phyloP scores from a whole-genome alignment of 2,113 vertebrate species.

The Eublepharis macularius region DNA sequence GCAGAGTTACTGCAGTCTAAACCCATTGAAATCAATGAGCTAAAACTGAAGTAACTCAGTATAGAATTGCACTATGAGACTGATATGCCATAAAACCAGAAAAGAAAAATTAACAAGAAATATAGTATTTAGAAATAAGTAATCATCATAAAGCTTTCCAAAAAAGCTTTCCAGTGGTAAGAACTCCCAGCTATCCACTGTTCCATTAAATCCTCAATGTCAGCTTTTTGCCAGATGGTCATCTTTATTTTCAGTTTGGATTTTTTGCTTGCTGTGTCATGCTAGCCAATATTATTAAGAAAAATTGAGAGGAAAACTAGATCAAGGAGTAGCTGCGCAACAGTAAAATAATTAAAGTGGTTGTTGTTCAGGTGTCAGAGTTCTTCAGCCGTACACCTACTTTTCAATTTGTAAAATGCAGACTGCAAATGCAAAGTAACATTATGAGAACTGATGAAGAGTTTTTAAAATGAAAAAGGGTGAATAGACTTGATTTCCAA shows the following conservation, averaged over 20 bases:
- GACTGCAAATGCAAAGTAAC: not conserved
- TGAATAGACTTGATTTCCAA: not conserved
- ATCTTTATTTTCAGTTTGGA: conserved; percentile 33
- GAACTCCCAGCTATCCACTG: conserved; percentile 9
- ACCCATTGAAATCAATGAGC: too few relatives aligned
- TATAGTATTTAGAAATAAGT: conserved; percentile 21
- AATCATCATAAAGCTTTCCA: conserved; percentile 30
- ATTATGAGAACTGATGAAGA: not conserved
- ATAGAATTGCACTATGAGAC: not conserved
- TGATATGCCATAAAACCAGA: conserved; percentile 30
- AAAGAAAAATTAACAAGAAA: conserved; percentile 40
- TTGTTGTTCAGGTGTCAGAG: not conserved
- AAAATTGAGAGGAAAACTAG: not conserved
- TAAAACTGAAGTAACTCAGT: too few relatives aligned
- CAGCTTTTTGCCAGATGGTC: conserved; percentile 41
- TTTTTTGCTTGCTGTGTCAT: conserved; percentile 37
- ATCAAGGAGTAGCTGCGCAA: not conserved
- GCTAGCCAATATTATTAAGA: conserved; percentile 37
- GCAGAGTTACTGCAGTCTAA: too few relatives aligned
- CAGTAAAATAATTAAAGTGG: not conserved
- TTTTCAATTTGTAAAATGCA: not conserved
- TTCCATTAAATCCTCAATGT: conserved; percentile 21
- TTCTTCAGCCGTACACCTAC: not conserved
- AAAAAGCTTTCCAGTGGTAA: conserved; percentile 41
- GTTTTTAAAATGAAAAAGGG: not conserved